Evolutionary conservation across 2,797 vertebrate species (phyloP).

Genomic region (Coilia nasus): DNA sequence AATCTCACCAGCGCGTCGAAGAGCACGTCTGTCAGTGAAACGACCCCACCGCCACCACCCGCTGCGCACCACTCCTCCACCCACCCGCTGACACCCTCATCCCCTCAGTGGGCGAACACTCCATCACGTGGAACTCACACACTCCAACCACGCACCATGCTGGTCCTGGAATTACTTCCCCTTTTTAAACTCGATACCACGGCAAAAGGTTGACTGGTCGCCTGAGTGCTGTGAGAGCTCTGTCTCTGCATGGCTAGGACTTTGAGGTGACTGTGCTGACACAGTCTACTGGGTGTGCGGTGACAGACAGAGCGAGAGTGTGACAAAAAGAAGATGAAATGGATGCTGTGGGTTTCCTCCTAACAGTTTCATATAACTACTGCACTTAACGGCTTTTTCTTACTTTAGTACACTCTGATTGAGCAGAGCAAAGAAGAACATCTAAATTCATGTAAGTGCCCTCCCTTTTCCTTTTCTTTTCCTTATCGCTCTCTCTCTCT

Average conservation of each 20-base stretch:
- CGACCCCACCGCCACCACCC: neutral
- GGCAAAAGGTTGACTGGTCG: neutral
- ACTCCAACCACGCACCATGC: constrained; percentile 1
- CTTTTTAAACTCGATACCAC: neutral
- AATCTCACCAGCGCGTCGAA: constrained; percentile 64
- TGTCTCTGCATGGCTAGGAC: neutral
- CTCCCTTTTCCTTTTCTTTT: constrained; percentile 48
- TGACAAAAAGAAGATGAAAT: neutral
- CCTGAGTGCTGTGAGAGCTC: neutral
- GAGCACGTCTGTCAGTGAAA: constrained; percentile 50
- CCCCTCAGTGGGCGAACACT: neutral
- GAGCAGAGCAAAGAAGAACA: constrained; percentile 48
- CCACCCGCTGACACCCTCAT: neutral
- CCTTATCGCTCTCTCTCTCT: constrained; percentile 27
- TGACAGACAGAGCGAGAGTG: neutral
- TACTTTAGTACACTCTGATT: constrained; percentile 46
- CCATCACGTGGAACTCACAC: neutral
- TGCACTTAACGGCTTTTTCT: constrained; percentile 13
- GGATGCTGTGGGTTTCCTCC: neutral
- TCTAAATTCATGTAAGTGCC: constrained; percentile 49
- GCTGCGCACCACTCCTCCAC: neutral
- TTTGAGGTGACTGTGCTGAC: neutral
- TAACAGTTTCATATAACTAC: neutral
- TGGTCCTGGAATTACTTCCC: neutral
- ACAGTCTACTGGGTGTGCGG: neutral